Evolutionary conservation across 53 echinoderm and acorn worm species (phyloP).

Genomic region (Pentamera pediparva): DNA sequence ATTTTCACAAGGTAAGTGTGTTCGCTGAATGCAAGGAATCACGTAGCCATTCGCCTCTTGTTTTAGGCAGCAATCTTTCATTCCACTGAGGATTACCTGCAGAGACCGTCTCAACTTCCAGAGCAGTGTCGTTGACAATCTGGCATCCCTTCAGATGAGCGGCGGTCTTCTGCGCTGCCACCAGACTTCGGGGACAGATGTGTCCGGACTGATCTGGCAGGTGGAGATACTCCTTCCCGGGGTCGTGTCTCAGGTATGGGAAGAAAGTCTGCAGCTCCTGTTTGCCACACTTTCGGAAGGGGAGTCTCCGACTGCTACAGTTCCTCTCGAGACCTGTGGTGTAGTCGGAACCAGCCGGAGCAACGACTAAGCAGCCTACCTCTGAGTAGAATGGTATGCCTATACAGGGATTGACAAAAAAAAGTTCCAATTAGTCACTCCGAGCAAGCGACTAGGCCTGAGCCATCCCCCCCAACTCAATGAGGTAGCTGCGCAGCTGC

Average conservation of each 20-base stretch:
- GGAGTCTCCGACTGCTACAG: neutral
- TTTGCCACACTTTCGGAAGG: neutral
- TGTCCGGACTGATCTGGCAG: conserved; percentile 39
- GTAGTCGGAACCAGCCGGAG: neutral
- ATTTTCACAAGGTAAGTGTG: too few species aligned
- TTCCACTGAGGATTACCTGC: too few species aligned
- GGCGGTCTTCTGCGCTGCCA: conserved; percentile 51
- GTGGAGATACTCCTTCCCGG: neutral
- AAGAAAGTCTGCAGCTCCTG: neutral
- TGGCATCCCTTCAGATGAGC: conserved; percentile 51
- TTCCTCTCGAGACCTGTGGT: neutral
- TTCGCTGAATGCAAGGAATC: too few species aligned
- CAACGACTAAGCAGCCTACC: conserved; percentile 30
- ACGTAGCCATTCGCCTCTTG: too few species aligned
- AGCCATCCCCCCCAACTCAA: too few species aligned
- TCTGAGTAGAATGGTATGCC: conserved; percentile 42
- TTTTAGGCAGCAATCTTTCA: too few species aligned
- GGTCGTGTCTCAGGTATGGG: conserved; percentile 1
- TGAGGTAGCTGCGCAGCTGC: too few species aligned
- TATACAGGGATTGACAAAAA: conserved; percentile 3
- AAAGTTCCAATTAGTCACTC: neutral
- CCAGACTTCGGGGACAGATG: conserved; percentile 52
- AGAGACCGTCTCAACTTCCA: neutral
- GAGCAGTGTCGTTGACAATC: conserved; percentile 52
- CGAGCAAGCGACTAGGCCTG: too few species aligned